These are phyloP conservation scores for Ibycter americanus DNA, from an alignment of 2,797 vertebrate species.

Conservation along the genomic window DNA sequence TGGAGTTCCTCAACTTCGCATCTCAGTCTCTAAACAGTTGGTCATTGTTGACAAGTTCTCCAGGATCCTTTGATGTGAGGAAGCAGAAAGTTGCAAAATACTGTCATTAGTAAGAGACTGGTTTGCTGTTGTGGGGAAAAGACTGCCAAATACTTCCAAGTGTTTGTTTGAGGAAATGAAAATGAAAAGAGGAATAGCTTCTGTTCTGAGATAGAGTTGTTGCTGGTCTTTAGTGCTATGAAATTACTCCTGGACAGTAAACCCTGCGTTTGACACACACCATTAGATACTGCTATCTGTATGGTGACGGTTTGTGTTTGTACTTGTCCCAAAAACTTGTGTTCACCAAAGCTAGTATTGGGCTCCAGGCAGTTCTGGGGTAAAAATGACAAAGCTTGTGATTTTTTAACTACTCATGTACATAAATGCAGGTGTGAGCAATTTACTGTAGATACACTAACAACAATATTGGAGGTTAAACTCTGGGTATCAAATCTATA, in stretches of 20 bases:
- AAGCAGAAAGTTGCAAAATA: conserved; percentile 15
- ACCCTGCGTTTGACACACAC: neutral
- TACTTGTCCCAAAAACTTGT: neutral
- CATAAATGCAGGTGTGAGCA: neutral
- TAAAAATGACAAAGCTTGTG: neutral
- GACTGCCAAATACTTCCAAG: neutral
- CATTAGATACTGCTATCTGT: neutral
- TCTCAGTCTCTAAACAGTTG: neutral
- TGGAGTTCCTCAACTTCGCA: neutral
- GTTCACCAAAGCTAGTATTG: neutral
- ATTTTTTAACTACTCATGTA: neutral
- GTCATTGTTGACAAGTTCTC: conserved; percentile 12
- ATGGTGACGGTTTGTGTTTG: neutral
- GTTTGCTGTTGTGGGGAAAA: neutral
- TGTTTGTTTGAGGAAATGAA: conserved; percentile 21
- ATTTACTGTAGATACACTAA: neutral
- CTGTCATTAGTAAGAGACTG: neutral
- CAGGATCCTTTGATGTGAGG: conserved; percentile 34
- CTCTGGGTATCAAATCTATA: neutral
- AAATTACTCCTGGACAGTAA: neutral
- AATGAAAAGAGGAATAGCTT: neutral
- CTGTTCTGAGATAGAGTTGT: neutral
- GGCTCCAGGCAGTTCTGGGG: neutral
- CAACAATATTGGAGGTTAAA: neutral
- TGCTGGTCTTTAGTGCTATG: neutral